phyloP scores from a whole-genome alignment of 2,888 invertebrate species.

The Eumerus sabulonum region DNA sequence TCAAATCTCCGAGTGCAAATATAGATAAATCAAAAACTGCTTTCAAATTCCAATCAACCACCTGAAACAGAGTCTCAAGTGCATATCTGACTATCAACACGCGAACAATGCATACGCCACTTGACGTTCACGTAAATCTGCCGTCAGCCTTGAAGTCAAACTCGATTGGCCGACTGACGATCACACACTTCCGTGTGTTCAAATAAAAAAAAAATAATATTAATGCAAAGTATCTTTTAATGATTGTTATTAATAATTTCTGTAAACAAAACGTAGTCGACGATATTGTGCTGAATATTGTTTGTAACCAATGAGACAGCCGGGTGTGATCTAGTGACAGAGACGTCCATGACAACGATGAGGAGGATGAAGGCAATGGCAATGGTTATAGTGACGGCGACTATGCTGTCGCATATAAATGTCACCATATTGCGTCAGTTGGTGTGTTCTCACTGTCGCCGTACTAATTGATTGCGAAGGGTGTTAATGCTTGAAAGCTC shows the following conservation, averaged over 20 bases:
- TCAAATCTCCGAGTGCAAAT: constrained; percentile 34
- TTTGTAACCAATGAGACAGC: too few species aligned
- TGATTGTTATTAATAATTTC: constrained; percentile 56
- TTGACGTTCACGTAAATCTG: constrained; percentile 2
- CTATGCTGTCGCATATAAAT: constrained; percentile 64
- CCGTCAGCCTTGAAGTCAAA: constrained; percentile 56
- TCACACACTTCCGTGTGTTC: constrained; percentile 55
- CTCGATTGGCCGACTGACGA: constrained; percentile 1
- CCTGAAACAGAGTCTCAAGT: constrained; percentile 65
- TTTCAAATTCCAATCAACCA: constrained; percentile 58
- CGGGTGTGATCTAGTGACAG: constrained; percentile 12
- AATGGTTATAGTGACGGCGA: constrained; percentile 7
- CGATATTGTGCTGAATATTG: constrained; percentile 47
- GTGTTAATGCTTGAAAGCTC: constrained; percentile 32
- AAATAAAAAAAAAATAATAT: constrained; percentile 37
- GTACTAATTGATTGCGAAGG: constrained; percentile 63
- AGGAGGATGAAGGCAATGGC: background rate
- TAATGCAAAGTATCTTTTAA: constrained; percentile 54
- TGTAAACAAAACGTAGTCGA: constrained; percentile 28
- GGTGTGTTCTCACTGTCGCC: constrained; percentile 38
- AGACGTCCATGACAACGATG: background rate
- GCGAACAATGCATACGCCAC: background rate
- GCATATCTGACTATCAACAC: constrained; percentile 55
- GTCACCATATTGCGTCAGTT: constrained; percentile 59
- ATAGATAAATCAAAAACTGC: constrained; percentile 37